Percentiles rank a stretch among this genome's conserved stretches.
These are phyloP conservation scores for Leptura quadrifasciata DNA, from an alignment of 2,888 invertebrate species.

Conservation along the genomic window DNA sequence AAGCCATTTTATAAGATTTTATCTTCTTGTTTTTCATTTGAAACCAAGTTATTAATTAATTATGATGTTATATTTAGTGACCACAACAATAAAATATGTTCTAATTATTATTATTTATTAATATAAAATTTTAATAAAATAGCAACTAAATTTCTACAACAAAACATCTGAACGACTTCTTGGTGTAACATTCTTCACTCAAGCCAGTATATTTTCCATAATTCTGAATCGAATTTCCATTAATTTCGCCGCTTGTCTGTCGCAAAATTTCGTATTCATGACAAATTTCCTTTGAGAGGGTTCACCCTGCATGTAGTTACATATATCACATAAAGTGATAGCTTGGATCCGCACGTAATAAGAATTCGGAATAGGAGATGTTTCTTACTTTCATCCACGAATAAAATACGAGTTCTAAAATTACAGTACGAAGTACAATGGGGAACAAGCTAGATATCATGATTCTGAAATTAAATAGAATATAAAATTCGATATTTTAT, in stretches of 20 bases:
- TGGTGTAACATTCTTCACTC: too few species aligned
- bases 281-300: background rate
- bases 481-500: too few species aligned
- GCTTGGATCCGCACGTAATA: background rate
- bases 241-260: background rate
- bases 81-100: too few species aligned
- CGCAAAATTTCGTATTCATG: conserved; percentile 4
- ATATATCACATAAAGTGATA: background rate
- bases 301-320: background rate
- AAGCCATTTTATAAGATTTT: too few species aligned
- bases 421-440: background rate
- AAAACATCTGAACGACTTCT: too few species aligned
- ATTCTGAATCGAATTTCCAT: conserved; percentile 7
- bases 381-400: background rate
- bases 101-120: too few species aligned
- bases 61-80: too few species aligned
- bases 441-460: background rate
- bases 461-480: background rate
- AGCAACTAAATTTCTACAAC: too few species aligned
- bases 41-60: too few species aligned
- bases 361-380: background rate
- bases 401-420: background rate
- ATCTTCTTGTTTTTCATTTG: too few species aligned
- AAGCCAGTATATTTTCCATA: background rate
- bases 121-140: too few species aligned